Conservation (phyloP, 1,140 invertebrate genomes). For the Sesamia nonagrioides region DNA sequence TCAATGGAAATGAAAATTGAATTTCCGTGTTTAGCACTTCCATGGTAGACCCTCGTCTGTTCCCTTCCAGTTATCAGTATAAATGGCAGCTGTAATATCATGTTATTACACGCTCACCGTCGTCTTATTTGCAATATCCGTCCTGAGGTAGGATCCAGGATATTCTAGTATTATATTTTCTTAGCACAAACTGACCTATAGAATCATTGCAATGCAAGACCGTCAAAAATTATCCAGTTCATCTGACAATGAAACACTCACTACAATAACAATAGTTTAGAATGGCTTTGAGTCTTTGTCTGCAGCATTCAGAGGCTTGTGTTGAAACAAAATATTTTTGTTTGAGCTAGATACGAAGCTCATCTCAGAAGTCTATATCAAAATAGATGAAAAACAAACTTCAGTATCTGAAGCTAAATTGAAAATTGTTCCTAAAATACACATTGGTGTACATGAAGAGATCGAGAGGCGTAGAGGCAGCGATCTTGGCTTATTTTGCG, state of each 20-base stretch:
- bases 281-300: background rate
- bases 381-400: slow-evolving; percentile 39
- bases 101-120: slow-evolving; percentile 41
- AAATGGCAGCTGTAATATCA: slow-evolving; percentile 40
- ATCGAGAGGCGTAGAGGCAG: background rate
- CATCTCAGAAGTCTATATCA: slow-evolving; percentile 15
- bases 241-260: background rate
- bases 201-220: background rate
- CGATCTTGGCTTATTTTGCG: background rate
- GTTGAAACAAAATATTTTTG: slow-evolving; percentile 18
- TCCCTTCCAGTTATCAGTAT: slow-evolving; percentile 27
- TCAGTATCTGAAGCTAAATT: slow-evolving; percentile 28
- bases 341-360: slow-evolving; percentile 29
- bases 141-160: slow-evolving; percentile 16
- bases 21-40: slow-evolving; percentile 20
- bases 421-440: slow-evolving; percentile 24
- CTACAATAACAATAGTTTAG: background rate
- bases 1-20: slow-evolving; percentile 31
- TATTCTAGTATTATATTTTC: slow-evolving; percentile 25
- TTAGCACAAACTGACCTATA: slow-evolving; percentile 11
- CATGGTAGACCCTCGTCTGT: slow-evolving; percentile 29
- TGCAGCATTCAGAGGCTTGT: background rate
- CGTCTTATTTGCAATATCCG: slow-evolving; percentile 41
- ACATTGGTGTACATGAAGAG: background rate
- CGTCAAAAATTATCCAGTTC: background rate